Evolutionary conservation across 2,113 vertebrate species (phyloP), one percentile per base, ranked within the genome.

Genomic region (Progne subis): DNA sequence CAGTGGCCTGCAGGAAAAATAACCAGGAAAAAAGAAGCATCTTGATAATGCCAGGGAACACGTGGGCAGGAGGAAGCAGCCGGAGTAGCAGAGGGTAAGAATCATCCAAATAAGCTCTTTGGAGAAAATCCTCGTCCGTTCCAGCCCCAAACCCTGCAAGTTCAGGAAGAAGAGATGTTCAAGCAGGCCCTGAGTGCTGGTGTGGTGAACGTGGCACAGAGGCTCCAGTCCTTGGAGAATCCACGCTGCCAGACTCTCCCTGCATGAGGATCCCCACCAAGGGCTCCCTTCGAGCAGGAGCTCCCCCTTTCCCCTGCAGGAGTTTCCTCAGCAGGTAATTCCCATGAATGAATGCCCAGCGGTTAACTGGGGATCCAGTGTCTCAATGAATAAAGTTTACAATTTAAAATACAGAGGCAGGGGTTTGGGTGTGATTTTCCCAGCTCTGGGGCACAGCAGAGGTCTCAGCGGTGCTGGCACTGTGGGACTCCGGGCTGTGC

Each of bases 221-320:
- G 16, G n/a, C 19, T 69, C 21, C 76, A 50, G 43, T 8, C 63
- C 55, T 2, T 12, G 68, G 31, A 17, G 8, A 26, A 37, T 37
- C 56, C 63, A 2, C 1, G 0, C 3, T 39, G 37, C 63, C 77
- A 20, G 13, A 47, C 43, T 31, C 47, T 76, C 39, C 43, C 16
- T 1, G 1, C 19, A 0, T 1, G 5, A 4, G 4, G 11, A 56
- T 39, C 41, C 57, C 63, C 52, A 15, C 17, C 1, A 0, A 11
- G 52, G 31, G 9, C 2, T 41, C 61, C 26, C n/a, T 21, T 32
- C 0, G 6, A 65, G 68, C 41, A 56, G 29, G 8, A 49, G 5
- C 11, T 88, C 12, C 9, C n/a, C 39, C 41, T 64, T 44, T 32
- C 21, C 46, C 68, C 31, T 18, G 11, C 31, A 21, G 2, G 52